A percentile compares a stretch with the other conserved stretches of the same genome.
These are phyloP conservation scores for Lamprologus callipterus DNA, from an alignment of 2,113 vertebrate species.

Conservation along the genomic window DNA sequence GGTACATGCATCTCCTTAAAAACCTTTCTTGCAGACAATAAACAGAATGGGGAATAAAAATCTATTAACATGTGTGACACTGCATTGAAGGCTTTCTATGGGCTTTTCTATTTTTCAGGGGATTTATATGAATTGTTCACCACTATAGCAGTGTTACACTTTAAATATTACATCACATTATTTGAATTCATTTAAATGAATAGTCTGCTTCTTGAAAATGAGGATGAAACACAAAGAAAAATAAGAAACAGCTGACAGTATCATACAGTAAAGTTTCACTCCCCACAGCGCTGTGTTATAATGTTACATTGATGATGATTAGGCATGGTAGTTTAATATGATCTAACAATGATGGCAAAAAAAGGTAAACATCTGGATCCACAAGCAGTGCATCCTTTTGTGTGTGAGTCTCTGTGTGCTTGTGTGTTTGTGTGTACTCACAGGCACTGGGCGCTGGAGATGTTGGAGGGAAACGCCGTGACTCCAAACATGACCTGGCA, in stretches of 20 bases:
- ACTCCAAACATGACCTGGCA: background rate
- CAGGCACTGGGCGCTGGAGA: conserved; percentile 45
- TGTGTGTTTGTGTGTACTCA: conserved; percentile 52
- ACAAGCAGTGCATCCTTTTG: background rate
- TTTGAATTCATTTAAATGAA: background rate
- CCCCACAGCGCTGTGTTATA: background rate
- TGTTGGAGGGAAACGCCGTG: conserved; percentile 34
- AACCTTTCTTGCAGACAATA: background rate
- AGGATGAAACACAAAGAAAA: background rate
- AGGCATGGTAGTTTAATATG: background rate
- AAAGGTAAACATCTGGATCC: background rate
- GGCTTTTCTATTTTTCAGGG: background rate
- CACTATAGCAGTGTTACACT: background rate
- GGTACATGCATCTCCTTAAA: background rate
- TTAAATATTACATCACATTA: background rate
- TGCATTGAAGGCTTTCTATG: background rate
- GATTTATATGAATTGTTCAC: background rate
- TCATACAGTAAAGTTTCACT: background rate
- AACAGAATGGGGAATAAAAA: background rate
- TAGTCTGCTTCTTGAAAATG: background rate
- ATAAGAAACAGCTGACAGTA: background rate
- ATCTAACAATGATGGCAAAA: background rate
- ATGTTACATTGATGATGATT: background rate
- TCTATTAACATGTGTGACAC: background rate
- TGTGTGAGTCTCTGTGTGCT: background rate